phyloP scores from a whole-genome alignment of 2,113 vertebrate species.

The Saguinus midas region DNA sequence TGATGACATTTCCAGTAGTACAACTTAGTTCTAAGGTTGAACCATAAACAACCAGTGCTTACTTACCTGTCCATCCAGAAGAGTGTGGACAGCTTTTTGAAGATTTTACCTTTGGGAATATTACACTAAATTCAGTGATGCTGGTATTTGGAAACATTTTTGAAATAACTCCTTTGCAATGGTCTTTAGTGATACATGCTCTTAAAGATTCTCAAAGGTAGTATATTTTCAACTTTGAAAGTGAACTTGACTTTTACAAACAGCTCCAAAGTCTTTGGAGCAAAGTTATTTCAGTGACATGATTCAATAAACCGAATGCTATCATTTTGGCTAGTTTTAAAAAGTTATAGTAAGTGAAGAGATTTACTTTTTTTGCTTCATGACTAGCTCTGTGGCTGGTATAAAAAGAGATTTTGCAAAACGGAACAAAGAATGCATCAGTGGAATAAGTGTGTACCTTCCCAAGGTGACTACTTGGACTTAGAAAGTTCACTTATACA shows the following conservation, averaged over 20 bases:
- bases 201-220: constrained; percentile 1
- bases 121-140: not conserved
- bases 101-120: not conserved
- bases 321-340: not conserved
- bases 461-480: not conserved
- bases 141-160: not conserved
- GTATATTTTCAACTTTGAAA: constrained; percentile 30
- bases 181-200: not conserved
- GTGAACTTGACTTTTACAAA: not conserved
- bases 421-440: not conserved
- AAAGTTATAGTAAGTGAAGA: not conserved
- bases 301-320: not conserved
- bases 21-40: not conserved
- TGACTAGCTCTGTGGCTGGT: not conserved
- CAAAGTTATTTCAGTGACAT: not conserved
- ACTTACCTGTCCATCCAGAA: not conserved
- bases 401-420: not conserved
- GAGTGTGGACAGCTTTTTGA: not conserved
- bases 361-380: not conserved
- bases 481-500: not conserved
- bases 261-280: not conserved
- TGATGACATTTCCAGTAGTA: not conserved
- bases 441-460: not conserved
- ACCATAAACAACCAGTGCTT: not conserved
- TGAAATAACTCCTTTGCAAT: not conserved